Percentiles rank a stretch among this genome's conserved stretches.
These are phyloP conservation scores for Bicyclus anynana DNA, from an alignment of 1,140 invertebrate species.

Conservation along the genomic window DNA sequence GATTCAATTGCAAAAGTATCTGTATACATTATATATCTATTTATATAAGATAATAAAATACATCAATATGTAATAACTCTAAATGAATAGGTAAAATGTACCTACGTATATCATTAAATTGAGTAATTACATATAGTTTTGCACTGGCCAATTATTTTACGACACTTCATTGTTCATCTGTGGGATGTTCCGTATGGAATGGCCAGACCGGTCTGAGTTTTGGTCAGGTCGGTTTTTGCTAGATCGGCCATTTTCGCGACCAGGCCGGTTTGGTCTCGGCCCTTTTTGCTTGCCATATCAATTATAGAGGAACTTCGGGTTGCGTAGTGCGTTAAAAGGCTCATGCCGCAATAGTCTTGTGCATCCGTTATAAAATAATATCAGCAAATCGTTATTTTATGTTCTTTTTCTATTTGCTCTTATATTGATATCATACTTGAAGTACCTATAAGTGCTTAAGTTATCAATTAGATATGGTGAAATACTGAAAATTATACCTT, in stretches of 20 bases:
- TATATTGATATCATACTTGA: too few relatives aligned
- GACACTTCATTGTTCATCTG: slow-evolving; percentile 11
- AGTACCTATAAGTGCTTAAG: too few relatives aligned
- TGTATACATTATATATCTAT: too few relatives aligned
- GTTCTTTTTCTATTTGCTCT: too few relatives aligned
- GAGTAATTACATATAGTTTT: slow-evolving; percentile 4
- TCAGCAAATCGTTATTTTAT: too few relatives aligned
- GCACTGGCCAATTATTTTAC: slow-evolving; percentile 12
- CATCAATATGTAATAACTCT: too few relatives aligned
- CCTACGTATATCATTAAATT: neutral
- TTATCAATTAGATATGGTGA: too few relatives aligned
- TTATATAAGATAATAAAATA: too few relatives aligned
- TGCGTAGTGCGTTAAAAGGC: slow-evolving; percentile 48
- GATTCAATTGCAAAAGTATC: too few relatives aligned
- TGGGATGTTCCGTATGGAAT: slow-evolving; percentile 18
- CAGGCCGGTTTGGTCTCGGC: slow-evolving; percentile 38
- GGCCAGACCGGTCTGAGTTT: slow-evolving; percentile 26
- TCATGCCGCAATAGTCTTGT: slow-evolving; percentile 27
- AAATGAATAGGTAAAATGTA: too few relatives aligned
- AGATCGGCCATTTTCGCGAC: slow-evolving; percentile 43
- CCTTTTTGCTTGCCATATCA: slow-evolving; percentile 44
- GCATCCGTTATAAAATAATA: slow-evolving; percentile 1
- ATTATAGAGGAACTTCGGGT: slow-evolving; percentile 52
- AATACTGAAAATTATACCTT: too few relatives aligned
- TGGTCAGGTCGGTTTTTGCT: slow-evolving; percentile 46